A percentile compares a stretch with the other conserved stretches of the same genome.
Evolutionary conservation across 2,797 vertebrate species (phyloP).

Genomic region (Salmo trutta): DNA sequence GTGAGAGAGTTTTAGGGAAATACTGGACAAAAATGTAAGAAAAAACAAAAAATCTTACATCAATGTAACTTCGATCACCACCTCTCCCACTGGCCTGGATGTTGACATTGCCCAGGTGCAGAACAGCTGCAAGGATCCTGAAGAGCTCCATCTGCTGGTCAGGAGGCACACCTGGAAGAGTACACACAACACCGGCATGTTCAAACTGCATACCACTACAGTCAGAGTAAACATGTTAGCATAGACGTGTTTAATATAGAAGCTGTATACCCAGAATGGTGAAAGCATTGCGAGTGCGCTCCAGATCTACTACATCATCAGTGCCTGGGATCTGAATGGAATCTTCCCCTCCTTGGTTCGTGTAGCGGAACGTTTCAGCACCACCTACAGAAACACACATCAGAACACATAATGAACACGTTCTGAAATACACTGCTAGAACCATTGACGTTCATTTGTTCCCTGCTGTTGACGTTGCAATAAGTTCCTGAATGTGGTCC

Average conservation of each 20-base stretch:
- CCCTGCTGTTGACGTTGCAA: background rate
- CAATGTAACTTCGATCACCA: constrained; percentile 73
- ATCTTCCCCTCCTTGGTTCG: constrained; percentile 70
- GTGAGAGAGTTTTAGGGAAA: background rate
- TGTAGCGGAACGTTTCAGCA: constrained; percentile 78
- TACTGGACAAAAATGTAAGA: background rate
- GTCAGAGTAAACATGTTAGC: background rate
- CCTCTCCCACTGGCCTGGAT: constrained; percentile 70
- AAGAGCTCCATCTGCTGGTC: constrained; percentile 83
- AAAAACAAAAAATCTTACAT: constrained; percentile 58
- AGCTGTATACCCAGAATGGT: constrained; percentile 68
- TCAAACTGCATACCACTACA: background rate
- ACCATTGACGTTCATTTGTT: background rate
- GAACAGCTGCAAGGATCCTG: constrained; percentile 75
- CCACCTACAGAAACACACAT: constrained; percentile 55
- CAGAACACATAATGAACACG: background rate
- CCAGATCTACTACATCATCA: constrained; percentile 71
- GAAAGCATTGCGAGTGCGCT: constrained; percentile 75
- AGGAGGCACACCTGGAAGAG: constrained; percentile 71
- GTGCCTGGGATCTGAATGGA: constrained; percentile 53
- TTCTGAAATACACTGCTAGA: background rate
- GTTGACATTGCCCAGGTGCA: constrained; percentile 77
- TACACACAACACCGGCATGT: background rate
- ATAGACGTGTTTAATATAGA: background rate
- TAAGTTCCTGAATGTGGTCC: background rate